Evolutionary conservation across 53 echinoderm and acorn worm species (phyloP).

Genomic region (Henricia sp.): DNA sequence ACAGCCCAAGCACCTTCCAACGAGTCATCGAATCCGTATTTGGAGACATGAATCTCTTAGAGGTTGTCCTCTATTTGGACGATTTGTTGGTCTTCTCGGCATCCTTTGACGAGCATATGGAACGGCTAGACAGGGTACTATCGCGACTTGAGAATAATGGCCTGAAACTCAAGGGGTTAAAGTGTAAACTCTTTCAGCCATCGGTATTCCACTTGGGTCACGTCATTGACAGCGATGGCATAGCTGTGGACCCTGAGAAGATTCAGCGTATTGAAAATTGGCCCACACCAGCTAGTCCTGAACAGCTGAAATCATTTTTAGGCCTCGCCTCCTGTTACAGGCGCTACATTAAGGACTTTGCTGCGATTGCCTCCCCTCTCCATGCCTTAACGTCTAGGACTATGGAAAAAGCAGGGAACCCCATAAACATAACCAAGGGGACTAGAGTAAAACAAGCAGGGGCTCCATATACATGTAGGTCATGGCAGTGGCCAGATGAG

Average conservation of each 20-base stretch:
- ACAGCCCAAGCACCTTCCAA: neutral
- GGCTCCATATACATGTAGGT: too few relatives aligned
- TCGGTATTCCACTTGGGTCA: neutral
- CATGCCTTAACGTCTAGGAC: neutral
- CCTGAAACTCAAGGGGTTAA: neutral
- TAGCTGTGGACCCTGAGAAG: neutral
- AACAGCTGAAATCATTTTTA: neutral
- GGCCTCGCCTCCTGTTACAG: neutral
- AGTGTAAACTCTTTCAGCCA: neutral
- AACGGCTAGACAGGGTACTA: neutral
- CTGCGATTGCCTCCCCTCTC: neutral
- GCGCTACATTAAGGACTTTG: neutral
- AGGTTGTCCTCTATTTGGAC: neutral
- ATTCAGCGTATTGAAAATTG: neutral
- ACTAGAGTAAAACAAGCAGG: too few relatives aligned
- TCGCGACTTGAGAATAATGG: neutral
- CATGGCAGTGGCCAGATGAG: conserved; percentile 16
- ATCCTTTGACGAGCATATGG: neutral
- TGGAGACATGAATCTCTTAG: neutral
- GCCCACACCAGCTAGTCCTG: neutral
- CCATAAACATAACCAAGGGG: too few relatives aligned
- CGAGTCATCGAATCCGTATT: neutral
- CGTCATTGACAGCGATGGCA: neutral
- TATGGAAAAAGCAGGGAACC: neutral
- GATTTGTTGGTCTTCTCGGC: neutral